phyloP scores from a whole-genome alignment of 2,113 vertebrate species.

The Lepus europaeus region DNA sequence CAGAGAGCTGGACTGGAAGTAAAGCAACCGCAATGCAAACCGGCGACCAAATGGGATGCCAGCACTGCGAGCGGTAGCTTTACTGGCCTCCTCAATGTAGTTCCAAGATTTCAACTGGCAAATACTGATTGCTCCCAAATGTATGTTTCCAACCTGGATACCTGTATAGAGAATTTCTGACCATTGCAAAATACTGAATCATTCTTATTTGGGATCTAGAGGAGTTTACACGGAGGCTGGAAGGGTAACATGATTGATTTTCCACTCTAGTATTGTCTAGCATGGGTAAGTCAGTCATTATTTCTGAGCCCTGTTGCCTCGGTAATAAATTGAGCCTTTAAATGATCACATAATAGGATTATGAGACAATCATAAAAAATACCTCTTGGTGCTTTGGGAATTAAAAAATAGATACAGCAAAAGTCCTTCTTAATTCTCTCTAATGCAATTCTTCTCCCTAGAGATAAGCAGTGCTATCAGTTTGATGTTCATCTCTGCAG shows the following conservation, averaged over 20 bases:
- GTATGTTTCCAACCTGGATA: not conserved
- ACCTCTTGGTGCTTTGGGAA: not conserved
- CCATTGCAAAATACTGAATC: not conserved
- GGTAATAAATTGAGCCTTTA: not conserved
- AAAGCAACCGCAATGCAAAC: too few relatives aligned
- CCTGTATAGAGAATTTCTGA: not conserved
- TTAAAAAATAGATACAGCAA: slow-evolving; percentile 1
- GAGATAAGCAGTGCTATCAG: not conserved
- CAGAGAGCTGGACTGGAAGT: too few relatives aligned
- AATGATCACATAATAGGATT: not conserved
- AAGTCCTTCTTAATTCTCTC: not conserved
- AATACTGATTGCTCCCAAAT: not conserved
- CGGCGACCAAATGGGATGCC: too few relatives aligned
- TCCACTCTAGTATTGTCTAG: not conserved
- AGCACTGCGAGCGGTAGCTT: too few relatives aligned
- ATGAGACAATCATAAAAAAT: not conserved
- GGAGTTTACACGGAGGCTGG: not conserved
- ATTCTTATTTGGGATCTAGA: not conserved
- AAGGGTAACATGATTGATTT: not conserved
- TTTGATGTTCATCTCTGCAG: not conserved
- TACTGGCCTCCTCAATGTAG: not conserved
- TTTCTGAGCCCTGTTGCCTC: not conserved
- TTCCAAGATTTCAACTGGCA: not conserved
- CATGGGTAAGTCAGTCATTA: not conserved
- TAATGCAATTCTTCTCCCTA: not conserved